Conservation (phyloP, 2,797 vertebrate genomes). For the Notamacropus eugenii region DNA sequence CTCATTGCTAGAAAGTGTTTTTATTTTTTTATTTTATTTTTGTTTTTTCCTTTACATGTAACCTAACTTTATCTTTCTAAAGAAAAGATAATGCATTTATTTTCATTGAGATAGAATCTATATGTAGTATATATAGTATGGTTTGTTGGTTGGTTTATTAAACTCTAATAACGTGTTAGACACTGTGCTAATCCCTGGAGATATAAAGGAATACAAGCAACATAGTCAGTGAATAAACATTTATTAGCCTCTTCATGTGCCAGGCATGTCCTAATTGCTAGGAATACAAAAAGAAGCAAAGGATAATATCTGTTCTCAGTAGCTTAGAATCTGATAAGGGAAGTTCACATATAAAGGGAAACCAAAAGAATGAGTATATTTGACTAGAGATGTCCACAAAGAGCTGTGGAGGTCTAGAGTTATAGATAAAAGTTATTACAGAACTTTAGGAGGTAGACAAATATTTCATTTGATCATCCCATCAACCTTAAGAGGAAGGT, state of each 20-base stretch:
- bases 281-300: background rate
- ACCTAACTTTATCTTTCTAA: background rate
- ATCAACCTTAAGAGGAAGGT: background rate
- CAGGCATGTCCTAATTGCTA: background rate
- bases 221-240: background rate
- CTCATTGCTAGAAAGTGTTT: background rate
- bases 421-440: background rate
- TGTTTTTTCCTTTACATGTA: background rate
- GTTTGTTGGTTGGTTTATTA: background rate
- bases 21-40: background rate
- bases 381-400: background rate
- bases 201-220: background rate
- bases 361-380: background rate
- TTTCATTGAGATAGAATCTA: background rate
- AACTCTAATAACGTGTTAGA: background rate
- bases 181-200: background rate
- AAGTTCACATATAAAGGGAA: background rate
- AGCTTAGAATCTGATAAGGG: background rate
- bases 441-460: background rate
- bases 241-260: background rate
- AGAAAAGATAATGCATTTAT: background rate
- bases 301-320: too few species aligned
- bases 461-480: background rate
- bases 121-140: too few species aligned
- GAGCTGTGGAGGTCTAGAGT: background rate